Base-by-base conservation (phyloP, 2,113 vertebrate genomes). In the Polyodon spathula region DNA sequence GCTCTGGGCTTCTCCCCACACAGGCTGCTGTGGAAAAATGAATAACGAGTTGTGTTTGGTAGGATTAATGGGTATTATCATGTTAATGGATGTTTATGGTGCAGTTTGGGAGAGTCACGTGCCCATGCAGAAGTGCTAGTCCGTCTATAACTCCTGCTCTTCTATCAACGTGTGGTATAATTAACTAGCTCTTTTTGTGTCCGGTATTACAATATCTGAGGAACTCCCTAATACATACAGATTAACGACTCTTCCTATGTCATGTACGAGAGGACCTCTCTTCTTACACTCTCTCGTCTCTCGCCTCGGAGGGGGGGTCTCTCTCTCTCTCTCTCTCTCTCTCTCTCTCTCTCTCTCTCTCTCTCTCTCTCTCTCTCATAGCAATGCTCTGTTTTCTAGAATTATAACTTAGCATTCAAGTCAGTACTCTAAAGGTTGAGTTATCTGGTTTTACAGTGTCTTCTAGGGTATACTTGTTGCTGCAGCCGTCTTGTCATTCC, bases 21-120 rank as follows among this genome's bases (percentile, higher is more conserved):
- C 82, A 80, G 79, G 73, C 80, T 76, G 77, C 73, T 76, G 70
- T 63, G 70, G 79, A 80, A 78, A 81, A 74, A 82, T 82, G 83
- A 84, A 83, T 87, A 85, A 86, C 84, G 84, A 84, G 77, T 84
- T 83, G 77, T 82, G 73, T 85, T 87, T 85, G 84, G 73, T 46
- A 69, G 82, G 83, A 89, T 86, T 89, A 87, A 86, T 81, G 82
- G 67, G 61, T 75, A 86, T 89, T 88, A 86, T 86, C 83, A 84
- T 86, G 81, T 79, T 86, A 86, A 89, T 88, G 74, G 80, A 52
- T 84, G 77, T 76, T 82, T 86, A 82, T 73, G 79, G 82, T 82
- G 76, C 73, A 75, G 74, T 84, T 84, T 79, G 76, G 74, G 73
- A 75, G 67, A 81, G 78, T 81, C 76, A 63, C 61, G 70, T 67